Percentiles rank a stretch among this genome's conserved stretches.
phyloP scores from a whole-genome alignment of 2,113 vertebrate genomes.

The Coryphaenoides rupestris region DNA sequence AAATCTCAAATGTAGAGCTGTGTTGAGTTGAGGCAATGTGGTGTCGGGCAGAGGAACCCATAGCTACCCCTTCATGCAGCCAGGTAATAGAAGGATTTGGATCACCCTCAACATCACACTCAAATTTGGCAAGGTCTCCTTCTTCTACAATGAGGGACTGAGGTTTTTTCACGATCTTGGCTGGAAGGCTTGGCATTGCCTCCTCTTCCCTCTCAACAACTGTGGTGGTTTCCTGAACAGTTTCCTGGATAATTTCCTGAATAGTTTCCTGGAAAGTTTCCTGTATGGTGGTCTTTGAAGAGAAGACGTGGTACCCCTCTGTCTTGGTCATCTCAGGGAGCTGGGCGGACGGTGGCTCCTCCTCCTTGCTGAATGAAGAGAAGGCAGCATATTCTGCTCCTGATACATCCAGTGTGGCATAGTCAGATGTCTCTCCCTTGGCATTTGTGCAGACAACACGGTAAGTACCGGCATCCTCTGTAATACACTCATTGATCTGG shows the following conservation, averaged over 20 bases:
- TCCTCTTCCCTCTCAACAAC: conserved; percentile 67
- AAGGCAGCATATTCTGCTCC: conserved; percentile 83
- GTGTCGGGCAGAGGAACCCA: conserved; percentile 79
- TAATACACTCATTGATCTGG: conserved; percentile 85
- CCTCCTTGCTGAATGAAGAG: conserved; percentile 81
- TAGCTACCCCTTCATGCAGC: conserved; percentile 72
- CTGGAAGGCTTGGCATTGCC: conserved; percentile 76
- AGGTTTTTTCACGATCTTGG: conserved; percentile 86
- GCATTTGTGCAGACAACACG: conserved; percentile 87
- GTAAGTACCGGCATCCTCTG: conserved; percentile 91
- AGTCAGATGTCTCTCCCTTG: conserved; percentile 94
- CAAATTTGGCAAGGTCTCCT: conserved; percentile 85
- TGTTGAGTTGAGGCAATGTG: conserved; percentile 80
- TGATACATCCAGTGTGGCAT: conserved; percentile 89
- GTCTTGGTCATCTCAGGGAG: conserved; percentile 85
- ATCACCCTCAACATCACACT: conserved; percentile 89
- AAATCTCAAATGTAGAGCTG: conserved; percentile 89
- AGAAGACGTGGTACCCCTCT: conserved; percentile 85
- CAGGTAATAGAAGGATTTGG: conserved; percentile 88
- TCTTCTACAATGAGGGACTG: conserved; percentile 85
- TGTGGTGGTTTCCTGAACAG: conserved; percentile 49
- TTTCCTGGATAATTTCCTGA: conserved; percentile 3
- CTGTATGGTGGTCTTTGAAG: conserved; percentile 73
- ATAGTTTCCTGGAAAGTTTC: conserved; percentile 48
- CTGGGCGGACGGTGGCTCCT: conserved; percentile 81